Base-by-base conservation (phyloP, 2,888 invertebrate genomes). In the Smittia aterrima region DNA sequence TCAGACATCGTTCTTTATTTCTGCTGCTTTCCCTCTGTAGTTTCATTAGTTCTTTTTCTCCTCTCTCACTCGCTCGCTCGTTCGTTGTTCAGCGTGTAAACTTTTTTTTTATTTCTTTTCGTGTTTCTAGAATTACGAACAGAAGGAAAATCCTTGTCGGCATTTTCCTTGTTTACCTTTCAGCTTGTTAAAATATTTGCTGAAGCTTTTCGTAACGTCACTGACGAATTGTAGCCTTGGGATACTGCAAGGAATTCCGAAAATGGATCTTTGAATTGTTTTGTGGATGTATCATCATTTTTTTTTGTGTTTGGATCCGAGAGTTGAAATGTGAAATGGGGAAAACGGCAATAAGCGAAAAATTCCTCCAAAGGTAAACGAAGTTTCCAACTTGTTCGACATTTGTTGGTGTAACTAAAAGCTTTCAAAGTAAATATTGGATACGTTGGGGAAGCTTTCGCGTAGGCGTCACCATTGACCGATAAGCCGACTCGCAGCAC, bases 1-100 rank as follows among this genome's bases (percentile, higher is more conserved):
- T 67, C 67, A 67, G 67, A 47, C 67, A 67, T 67, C 67, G 24
- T 24, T 67, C 67, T 67, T 66, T 66, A 25, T 32, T 64, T 64
- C 27, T 64, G 62, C 25, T 27, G 6, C 62, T 24, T 64, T 64
- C 13, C 24, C 24, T 64, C 27, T 24, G 25, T 66, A 66, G 66
- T 66, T 66, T 66, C 66, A 32, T 66, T 66, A 32, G 32, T 66
- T 66, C 16, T 32, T 66, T 66, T 62, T 62, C 11, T 13, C 16
- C 53, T 53, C 53, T 16, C n/a, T n/a, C n/a, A n/a, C n/a, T n/a
- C n/a, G n/a, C 20, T 62, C 24, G 4, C 11, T 62, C 24, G 22
- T 9, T 62, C 24, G 22, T 62, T 62, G 11, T 9, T 22, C 24
- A 22, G 58, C 24, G 24, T 62, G 58, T 62, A 62, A 62, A 62